Conservation (phyloP, 2,113 vertebrate species). For the Scophthalmus maximus region DNA sequence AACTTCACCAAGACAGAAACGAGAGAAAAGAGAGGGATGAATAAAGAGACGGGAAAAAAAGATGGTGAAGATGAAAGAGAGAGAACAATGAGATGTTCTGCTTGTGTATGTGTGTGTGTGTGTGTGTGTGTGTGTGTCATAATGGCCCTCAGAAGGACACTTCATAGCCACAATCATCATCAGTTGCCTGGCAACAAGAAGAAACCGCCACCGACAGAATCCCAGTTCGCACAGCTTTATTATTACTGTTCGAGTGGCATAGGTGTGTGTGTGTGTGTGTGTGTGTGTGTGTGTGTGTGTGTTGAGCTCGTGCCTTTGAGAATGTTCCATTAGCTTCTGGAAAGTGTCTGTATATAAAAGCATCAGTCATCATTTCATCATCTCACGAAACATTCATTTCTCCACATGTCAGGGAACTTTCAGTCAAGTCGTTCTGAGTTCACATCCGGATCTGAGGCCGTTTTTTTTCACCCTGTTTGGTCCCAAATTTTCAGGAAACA, state of each 20-base stretch:
- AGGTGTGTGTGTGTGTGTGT: constrained; percentile 43
- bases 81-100: constrained; percentile 38
- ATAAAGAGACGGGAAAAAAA: constrained; percentile 39
- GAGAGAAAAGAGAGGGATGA: constrained; percentile 4
- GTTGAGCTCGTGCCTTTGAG: background rate
- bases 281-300: constrained; percentile 12
- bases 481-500: no score
- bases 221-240: constrained; percentile 49
- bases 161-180: constrained; percentile 73
- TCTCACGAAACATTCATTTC: no score
- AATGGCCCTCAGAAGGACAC: constrained; percentile 74
- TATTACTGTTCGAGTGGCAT: constrained; percentile 48
- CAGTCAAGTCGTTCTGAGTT: no score
- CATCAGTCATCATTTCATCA: no score
- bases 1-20: background rate
- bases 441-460: no score
- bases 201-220: constrained; percentile 60
- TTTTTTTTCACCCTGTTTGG: no score
- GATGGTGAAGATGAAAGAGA: constrained; percentile 3
- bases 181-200: constrained; percentile 75
- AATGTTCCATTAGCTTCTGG: background rate
- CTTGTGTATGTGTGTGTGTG: constrained; percentile 29
- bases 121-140: constrained; percentile 55
- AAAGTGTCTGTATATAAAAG: background rate
- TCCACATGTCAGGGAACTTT: no score